Evolutionary conservation across 2,888 invertebrate species (phyloP), one percentile per base, ranked within the genome.

Genomic region (Pristionchus entomophagus): DNA sequence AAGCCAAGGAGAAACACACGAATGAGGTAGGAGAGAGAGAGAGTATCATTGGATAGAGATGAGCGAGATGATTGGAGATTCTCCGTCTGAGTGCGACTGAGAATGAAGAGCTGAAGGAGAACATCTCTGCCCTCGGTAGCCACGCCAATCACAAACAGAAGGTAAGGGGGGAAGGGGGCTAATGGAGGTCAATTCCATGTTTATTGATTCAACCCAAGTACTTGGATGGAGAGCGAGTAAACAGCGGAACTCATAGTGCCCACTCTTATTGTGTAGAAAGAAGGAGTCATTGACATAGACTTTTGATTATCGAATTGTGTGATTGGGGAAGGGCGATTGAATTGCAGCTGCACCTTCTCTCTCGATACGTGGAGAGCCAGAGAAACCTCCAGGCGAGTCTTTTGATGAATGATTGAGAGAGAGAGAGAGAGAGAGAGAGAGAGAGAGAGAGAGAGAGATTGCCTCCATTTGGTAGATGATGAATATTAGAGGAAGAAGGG

Each of bases 31-130:
- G 62, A 56, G n/a, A n/a, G 56, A n/a, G 59, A 26, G 59, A 26
- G 29, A 12, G 26, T n/a, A n/a, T n/a, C n/a, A n/a, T n/a, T 22
- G 59, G 59, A 59, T 12, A 12, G 59, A 56, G 56, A 8, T 8
- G 56, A 56, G 56, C 56, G 14, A 29, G 56, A n/a, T n/a, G n/a
- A 3, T 69, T 6, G 5, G 38, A 69, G 69, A 38, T 38, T 19
- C 32, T 69, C 6, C 32, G 19, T 0, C 38, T 69, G 69, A 69
- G 22, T 5, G 22, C 41, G n/a, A n/a, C 38, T n/a, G 69, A 69
- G 69, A 69, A 41, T 12, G 41, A 69, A 1, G 69, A 69, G n/a
- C 38, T 69, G 38, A 69, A 69, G 69, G 38, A 69, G 69, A 69
- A 69, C 38, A 17, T 69, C 38, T 19, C 35, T 0, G 4, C 22